Evolutionary conservation across 2,888 invertebrate genomes (phyloP).

Genomic region (Sphinx pinastri): DNA sequence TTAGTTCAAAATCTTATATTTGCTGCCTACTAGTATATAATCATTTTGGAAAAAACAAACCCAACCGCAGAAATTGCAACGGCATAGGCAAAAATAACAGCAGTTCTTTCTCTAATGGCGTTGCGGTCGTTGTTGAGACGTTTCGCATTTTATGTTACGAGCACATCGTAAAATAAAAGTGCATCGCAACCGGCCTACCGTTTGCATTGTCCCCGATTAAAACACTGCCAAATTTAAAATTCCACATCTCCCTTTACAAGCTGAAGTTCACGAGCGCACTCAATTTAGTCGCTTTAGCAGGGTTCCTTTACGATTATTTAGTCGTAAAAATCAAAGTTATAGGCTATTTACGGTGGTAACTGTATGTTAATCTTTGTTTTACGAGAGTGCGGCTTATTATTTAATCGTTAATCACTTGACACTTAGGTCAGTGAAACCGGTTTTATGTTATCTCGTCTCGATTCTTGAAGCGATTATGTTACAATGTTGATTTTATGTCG

Average conservation of each 20-base stretch:
- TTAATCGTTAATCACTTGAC: slow-evolving; percentile 81
- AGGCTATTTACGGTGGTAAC: slow-evolving; percentile 83
- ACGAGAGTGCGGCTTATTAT: slow-evolving; percentile 81
- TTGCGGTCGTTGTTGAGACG: slow-evolving; percentile 78
- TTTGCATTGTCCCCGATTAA: slow-evolving; percentile 79
- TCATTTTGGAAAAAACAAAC: too few relatives aligned
- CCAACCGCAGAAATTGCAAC: not conserved
- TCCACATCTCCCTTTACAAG: slow-evolving; percentile 34
- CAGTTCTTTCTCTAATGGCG: slow-evolving; percentile 49
- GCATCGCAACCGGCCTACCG: slow-evolving; percentile 78
- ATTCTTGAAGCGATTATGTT: slow-evolving; percentile 24
- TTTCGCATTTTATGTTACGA: slow-evolving; percentile 81
- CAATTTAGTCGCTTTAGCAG: slow-evolving; percentile 63
- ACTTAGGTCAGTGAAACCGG: slow-evolving; percentile 63
- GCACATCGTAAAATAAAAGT: slow-evolving; percentile 82
- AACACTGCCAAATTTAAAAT: slow-evolving; percentile 62
- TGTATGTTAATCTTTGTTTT: slow-evolving; percentile 84
- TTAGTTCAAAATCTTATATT: too few relatives aligned
- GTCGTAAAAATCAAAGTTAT: slow-evolving; percentile 85
- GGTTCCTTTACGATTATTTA: slow-evolving; percentile 85
- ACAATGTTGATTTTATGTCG: slow-evolving; percentile 24
- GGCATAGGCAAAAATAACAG: slow-evolving; percentile 29
- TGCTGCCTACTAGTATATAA: too few relatives aligned
- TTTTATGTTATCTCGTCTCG: slow-evolving; percentile 29
- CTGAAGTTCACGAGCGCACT: slow-evolving; percentile 45